Percentiles rank a stretch among this genome's conserved stretches.
phyloP scores from a whole-genome alignment of 2,113 vertebrate genomes.

The Leptocoma aspasia region DNA sequence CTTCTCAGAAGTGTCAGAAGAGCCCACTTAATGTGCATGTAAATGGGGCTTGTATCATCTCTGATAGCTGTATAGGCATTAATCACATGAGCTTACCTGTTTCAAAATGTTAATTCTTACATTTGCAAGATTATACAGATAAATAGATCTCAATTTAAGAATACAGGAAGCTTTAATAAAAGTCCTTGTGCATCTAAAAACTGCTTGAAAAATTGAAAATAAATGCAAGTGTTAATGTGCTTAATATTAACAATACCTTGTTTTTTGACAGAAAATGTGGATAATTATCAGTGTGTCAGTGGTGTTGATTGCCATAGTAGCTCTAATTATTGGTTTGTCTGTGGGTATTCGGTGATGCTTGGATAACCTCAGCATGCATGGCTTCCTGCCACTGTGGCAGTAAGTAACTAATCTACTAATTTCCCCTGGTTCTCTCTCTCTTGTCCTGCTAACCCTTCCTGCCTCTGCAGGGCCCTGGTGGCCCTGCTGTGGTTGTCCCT shows the following conservation, averaged over 20 bases:
- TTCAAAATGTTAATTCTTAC: not conserved
- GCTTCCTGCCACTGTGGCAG: conserved; percentile 60
- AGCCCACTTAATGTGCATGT: not conserved
- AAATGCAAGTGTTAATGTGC: not conserved
- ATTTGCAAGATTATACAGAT: not conserved
- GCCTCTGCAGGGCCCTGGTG: not conserved
- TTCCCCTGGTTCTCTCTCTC: not conserved
- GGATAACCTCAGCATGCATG: conserved; percentile 41
- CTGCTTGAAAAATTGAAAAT: not conserved
- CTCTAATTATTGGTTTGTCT: conserved; percentile 87
- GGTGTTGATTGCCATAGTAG: conserved; percentile 81
- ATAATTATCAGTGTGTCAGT: conserved; percentile 81
- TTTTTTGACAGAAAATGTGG: conserved; percentile 87
- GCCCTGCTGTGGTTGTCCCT: not conserved
- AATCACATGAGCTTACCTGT: not conserved
- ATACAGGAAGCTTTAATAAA: not conserved
- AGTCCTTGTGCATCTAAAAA: not conserved
- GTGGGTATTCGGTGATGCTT: conserved; percentile 78
- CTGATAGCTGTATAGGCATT: not conserved
- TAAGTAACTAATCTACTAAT: conserved; percentile 73
- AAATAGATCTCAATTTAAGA: not conserved
- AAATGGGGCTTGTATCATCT: not conserved
- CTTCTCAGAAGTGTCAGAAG: not conserved
- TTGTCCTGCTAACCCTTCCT: not conserved
- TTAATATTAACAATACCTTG: not conserved